phyloP scores from a whole-genome alignment of 2,113 vertebrate genomes.

The Scophthalmus maximus region DNA sequence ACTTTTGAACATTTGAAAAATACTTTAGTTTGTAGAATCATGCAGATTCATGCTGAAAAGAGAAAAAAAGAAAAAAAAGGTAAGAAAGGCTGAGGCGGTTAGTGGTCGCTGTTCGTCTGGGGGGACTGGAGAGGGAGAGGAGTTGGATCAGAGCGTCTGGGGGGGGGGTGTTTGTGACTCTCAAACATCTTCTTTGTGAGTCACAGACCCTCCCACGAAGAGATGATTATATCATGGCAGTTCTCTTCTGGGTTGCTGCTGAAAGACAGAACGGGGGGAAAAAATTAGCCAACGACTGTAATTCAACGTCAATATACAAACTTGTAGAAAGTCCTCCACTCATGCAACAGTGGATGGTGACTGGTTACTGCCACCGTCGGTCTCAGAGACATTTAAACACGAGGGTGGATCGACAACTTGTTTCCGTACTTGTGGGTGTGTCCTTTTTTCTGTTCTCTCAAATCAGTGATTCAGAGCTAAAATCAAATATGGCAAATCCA shows the following conservation, averaged over 20 bases:
- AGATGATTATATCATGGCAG: slow-evolving; percentile 78
- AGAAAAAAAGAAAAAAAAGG: slow-evolving; percentile 16
- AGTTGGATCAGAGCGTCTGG: slow-evolving; percentile 36
- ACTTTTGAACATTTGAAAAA: slow-evolving; percentile 15
- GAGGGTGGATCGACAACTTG: neutral
- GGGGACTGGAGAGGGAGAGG: slow-evolving; percentile 33
- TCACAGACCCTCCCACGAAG: slow-evolving; percentile 57
- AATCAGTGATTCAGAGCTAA: slow-evolving; percentile 4
- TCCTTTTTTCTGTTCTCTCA: neutral
- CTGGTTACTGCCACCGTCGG: slow-evolving; percentile 74
- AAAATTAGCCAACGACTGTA: slow-evolving; percentile 51
- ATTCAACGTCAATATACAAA: slow-evolving; percentile 22
- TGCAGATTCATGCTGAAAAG: slow-evolving; percentile 77
- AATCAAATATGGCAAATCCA: slow-evolving; percentile 29
- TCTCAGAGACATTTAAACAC: slow-evolving; percentile 13
- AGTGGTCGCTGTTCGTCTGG: slow-evolving; percentile 29
- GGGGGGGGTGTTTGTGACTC: slow-evolving; percentile 39
- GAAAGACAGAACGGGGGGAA: slow-evolving; percentile 44
- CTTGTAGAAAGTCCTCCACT: slow-evolving; percentile 68
- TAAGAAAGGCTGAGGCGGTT: slow-evolving; percentile 48
- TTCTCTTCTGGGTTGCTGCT: slow-evolving; percentile 81
- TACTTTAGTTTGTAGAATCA: slow-evolving; percentile 67
- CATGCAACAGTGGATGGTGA: slow-evolving; percentile 77
- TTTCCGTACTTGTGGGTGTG: neutral
- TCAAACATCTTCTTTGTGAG: slow-evolving; percentile 65